These are phyloP conservation scores for Xiphophorus birchmanni DNA, from an alignment of 2,797 vertebrate species.

Conservation along the genomic window DNA sequence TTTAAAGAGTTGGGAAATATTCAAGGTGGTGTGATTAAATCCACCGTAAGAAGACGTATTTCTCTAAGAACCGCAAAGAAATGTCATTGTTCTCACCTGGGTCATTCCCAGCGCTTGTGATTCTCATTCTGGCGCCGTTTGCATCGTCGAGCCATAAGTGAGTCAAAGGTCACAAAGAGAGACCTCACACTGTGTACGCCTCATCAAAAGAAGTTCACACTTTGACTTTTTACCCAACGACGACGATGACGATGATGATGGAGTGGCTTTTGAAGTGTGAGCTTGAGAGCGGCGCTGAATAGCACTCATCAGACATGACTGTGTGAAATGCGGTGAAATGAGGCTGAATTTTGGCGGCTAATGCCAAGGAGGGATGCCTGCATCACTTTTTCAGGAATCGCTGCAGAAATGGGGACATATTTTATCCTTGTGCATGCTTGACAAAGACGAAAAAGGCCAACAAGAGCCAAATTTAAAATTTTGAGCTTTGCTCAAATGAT, in stretches of 20 bases:
- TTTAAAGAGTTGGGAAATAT: slow-evolving; percentile 1
- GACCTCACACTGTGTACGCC: slow-evolving; percentile 16
- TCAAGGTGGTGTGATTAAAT: background rate
- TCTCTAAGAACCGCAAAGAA: slow-evolving; percentile 1
- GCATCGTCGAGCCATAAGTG: slow-evolving; percentile 4
- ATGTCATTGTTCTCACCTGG: background rate
- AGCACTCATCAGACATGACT: slow-evolving; percentile 48
- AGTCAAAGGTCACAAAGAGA: slow-evolving; percentile 36
- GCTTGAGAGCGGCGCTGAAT: slow-evolving; percentile 11
- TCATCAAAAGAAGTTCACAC: slow-evolving; percentile 31
- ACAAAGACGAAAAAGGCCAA: background rate
- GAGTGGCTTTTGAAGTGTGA: slow-evolving; percentile 36
- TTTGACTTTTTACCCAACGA: slow-evolving; percentile 17
- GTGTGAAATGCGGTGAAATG: slow-evolving; percentile 26
- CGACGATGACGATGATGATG: slow-evolving; percentile 37
- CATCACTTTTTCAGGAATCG: slow-evolving; percentile 10
- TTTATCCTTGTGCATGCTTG: background rate
- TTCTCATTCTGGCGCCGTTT: slow-evolving; percentile 17
- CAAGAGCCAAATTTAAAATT: slow-evolving; percentile 15
- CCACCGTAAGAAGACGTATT: background rate
- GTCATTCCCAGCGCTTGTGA: background rate
- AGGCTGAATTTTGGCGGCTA: slow-evolving; percentile 41
- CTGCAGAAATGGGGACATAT: background rate
- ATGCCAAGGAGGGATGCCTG: slow-evolving; percentile 42
- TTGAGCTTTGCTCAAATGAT: background rate